Evolutionary conservation across 2,797 vertebrate genomes (phyloP).

Genomic region (Anomalospiza imberbis): DNA sequence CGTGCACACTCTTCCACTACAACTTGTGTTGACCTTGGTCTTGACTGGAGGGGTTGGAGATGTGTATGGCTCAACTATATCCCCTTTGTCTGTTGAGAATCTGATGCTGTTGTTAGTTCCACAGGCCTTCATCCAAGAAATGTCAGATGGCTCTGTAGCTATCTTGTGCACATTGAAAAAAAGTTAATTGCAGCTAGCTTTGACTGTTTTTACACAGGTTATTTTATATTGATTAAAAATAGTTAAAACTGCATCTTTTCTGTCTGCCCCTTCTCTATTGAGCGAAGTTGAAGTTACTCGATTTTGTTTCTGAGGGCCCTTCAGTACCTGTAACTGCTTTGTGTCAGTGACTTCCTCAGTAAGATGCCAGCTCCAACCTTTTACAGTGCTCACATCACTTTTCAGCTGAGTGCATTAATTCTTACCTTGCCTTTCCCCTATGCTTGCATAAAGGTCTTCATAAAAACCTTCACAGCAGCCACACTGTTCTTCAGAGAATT

Average conservation of each 20-base stretch:
- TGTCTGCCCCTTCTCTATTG: neutral
- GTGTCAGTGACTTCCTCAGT: neutral
- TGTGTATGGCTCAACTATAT: neutral
- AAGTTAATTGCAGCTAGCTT: neutral
- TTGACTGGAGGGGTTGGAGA: neutral
- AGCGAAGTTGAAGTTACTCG: neutral
- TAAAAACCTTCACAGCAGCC: neutral
- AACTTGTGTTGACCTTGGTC: neutral
- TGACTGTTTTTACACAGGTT: neutral
- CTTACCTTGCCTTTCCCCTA: neutral
- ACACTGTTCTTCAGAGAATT: neutral
- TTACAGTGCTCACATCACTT: neutral
- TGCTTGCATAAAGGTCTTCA: neutral
- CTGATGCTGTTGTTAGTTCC: neutral
- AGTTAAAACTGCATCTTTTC: neutral
- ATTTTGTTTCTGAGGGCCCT: neutral
- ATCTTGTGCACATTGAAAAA: neutral
- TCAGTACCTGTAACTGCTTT: neutral
- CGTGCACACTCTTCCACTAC: neutral
- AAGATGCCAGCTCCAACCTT: neutral
- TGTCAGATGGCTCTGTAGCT: neutral
- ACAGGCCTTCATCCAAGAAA: neutral
- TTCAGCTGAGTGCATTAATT: neutral
- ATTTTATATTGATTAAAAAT: slow-evolving; percentile 37
- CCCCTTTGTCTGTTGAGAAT: neutral